These are phyloP conservation scores for Eristalinus aeneus DNA, from an alignment of 2,888 invertebrate genomes.

Conservation along the genomic window DNA sequence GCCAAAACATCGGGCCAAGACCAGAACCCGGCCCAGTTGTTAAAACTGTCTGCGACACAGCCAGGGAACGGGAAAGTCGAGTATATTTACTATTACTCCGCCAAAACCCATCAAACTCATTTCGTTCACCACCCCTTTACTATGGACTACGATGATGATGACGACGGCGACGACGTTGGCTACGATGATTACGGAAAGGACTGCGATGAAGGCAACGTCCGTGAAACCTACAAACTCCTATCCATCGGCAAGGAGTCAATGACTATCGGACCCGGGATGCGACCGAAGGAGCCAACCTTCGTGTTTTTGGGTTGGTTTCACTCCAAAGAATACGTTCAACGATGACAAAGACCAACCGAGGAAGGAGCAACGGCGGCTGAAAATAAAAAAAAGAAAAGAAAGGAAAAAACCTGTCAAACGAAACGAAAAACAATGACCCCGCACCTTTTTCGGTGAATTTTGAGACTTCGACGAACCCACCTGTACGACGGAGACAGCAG, in stretches of 20 bases:
- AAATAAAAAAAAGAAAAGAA: neutral
- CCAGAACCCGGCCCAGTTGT: neutral
- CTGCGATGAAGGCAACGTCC: neutral
- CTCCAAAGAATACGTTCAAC: neutral
- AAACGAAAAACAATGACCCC: slow-evolving; percentile 36
- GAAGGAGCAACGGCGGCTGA: neutral
- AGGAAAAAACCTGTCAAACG: neutral
- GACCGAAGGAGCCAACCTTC: neutral
- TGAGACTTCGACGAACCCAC: slow-evolving; percentile 38
- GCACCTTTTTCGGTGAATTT: slow-evolving; percentile 36
- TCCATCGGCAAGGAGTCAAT: slow-evolving; percentile 28
- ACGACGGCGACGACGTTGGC: neutral
- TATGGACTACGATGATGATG: neutral
- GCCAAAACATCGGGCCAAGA: neutral
- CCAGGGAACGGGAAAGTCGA: neutral
- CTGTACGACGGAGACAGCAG: slow-evolving; percentile 13
- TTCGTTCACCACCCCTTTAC: neutral
- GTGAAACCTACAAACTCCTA: neutral
- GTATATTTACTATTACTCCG: slow-evolving; percentile 43
- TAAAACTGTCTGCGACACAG: slow-evolving; percentile 3
- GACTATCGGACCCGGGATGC: slow-evolving; percentile 21
- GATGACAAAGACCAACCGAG: neutral
- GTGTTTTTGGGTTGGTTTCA: neutral
- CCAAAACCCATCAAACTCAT: slow-evolving; percentile 43
- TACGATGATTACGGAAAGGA: neutral